Conservation (phyloP, 2,888 invertebrate species). For the Lathronympha strigana region DNA sequence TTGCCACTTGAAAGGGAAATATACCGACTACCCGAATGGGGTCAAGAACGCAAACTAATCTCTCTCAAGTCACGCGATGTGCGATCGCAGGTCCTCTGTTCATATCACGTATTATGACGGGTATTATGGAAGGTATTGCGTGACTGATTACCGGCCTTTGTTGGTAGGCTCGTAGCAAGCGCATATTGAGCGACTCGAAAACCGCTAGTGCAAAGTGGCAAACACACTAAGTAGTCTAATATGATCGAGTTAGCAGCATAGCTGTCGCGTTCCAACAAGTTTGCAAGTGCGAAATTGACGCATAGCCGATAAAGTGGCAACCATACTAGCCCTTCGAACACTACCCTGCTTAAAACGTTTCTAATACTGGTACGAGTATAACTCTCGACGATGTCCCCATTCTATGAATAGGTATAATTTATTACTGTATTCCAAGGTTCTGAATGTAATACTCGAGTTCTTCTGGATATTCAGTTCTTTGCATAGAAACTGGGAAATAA, state of each 20-base stretch:
- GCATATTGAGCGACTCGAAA: constrained; percentile 25
- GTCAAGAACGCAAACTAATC: constrained; percentile 59
- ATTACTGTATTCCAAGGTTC: background rate
- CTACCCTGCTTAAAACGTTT: constrained; percentile 1
- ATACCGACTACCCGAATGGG: constrained; percentile 53
- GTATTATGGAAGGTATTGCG: constrained; percentile 63
- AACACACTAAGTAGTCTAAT: too few species aligned
- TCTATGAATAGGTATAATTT: background rate
- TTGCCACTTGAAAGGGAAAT: constrained; percentile 55
- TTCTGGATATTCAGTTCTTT: background rate
- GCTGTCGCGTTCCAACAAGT: too few species aligned
- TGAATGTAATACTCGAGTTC: background rate
- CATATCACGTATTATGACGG: constrained; percentile 55
- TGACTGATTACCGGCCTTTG: constrained; percentile 67
- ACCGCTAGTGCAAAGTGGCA: constrained; percentile 24
- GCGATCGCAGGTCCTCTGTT: constrained; percentile 54
- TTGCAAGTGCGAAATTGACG: too few species aligned
- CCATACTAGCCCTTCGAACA: background rate
- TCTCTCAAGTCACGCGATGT: constrained; percentile 49
- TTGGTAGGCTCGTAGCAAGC: constrained; percentile 52
- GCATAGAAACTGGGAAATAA: background rate
- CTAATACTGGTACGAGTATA: background rate
- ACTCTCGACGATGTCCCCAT: background rate
- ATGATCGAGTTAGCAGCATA: too few species aligned
- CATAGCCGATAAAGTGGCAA: constrained; percentile 25